Conservation (phyloP, 1,140 invertebrate genomes). For the Probaryconus sp. region DNA sequence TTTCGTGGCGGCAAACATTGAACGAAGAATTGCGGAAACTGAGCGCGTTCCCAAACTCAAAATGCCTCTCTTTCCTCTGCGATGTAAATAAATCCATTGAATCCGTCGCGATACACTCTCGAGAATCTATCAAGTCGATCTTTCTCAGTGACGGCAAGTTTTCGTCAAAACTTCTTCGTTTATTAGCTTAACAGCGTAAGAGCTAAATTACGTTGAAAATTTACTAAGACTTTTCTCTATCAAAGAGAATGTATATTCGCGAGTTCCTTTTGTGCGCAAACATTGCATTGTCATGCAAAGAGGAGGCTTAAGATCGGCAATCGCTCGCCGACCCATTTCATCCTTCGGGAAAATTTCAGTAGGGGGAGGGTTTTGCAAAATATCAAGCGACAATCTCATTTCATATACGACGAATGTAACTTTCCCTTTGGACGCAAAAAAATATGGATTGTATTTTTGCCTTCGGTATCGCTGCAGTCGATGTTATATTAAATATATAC, state of each 20-base stretch:
- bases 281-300: slow-evolving; percentile 54
- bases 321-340: slow-evolving; percentile 37
- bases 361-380: too few relatives aligned
- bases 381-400: slow-evolving; percentile 56
- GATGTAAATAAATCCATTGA: neutral
- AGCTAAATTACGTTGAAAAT: slow-evolving; percentile 18
- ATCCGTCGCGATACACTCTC: neutral
- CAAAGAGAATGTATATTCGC: slow-evolving; percentile 53
- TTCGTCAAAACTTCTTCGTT: neutral
- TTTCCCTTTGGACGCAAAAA: slow-evolving; percentile 21
- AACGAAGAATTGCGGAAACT: too few relatives aligned
- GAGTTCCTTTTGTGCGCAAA: slow-evolving; percentile 47
- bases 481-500: slow-evolving; percentile 23
- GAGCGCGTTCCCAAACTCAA: too few relatives aligned
- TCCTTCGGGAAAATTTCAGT: too few relatives aligned
- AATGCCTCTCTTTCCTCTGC: too few relatives aligned
- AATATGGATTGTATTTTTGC: slow-evolving; percentile 49
- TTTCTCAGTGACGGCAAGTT: neutral
- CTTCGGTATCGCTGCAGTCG: slow-evolving; percentile 34
- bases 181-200: neutral
- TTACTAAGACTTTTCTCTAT: slow-evolving; percentile 55
- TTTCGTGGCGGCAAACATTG: too few relatives aligned
- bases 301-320: slow-evolving; percentile 29
- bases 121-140: neutral
- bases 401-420: slow-evolving; percentile 49